Evolutionary conservation across 1,140 invertebrate genomes (phyloP), one percentile per base, ranked within the genome.

Genomic region (Danaus melanippus): DNA sequence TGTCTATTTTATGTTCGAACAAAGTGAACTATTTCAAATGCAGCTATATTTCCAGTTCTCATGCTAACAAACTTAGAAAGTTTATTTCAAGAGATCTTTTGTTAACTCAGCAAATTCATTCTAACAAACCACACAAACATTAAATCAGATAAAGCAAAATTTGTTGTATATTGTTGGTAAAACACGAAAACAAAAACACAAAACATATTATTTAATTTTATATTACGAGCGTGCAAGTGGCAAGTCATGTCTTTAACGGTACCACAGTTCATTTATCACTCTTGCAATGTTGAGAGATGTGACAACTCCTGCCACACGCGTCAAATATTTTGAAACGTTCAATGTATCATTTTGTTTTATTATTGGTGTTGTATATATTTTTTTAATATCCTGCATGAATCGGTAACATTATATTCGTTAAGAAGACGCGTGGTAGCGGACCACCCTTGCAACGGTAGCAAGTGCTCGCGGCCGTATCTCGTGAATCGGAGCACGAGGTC

Each of bases 11-110:
- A 70, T 57, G 59, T 61, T 64, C 56, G 61, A 46, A 66, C 55
- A 58, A 67, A 67, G 64, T 68, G 59, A 69, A 75, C 67, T 70
- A 65, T 63, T 69, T 61, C 58, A 69, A 69, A 68, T 65, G 67
- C 67, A 69, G 60, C 70, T 63, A 76, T 76, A 74, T 71, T 76
- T 77, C 66, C 60, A 59, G 63, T 60, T 58, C 46, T 56, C 56
- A 65, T 75, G 72, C 76, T 66, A 71, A 69, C 70, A 73, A 75
- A 79, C 67, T 82, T 78, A 48, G 58, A 72, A 62, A 72, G 70
- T 71, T 44, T 42, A 40, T 53, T 55, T 39, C 45, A 68, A 70
- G 53, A 70, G 64, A 71, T 66, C 70, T 72, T 61, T 58, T 55
- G 58, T 67, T 65, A 69, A 64, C 65, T 68, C 69, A 76, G 66